Base-by-base conservation (phyloP, 2,888 invertebrate genomes). In the Epirrhoe alternata region DNA sequence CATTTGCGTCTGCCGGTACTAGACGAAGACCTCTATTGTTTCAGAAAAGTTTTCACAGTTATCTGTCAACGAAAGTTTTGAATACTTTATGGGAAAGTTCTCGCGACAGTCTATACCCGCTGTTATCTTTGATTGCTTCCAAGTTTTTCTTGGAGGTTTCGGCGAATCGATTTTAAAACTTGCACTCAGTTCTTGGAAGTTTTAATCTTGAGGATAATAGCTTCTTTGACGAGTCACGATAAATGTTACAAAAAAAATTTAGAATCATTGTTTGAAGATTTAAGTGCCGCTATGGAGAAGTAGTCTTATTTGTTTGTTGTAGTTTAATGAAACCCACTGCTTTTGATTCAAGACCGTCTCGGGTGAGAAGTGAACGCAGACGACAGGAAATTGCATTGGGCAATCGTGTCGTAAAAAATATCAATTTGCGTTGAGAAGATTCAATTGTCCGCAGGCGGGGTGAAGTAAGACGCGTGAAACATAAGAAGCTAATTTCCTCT, bases 401-500 rank as follows among this genome's bases (percentile, higher is more conserved):
- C 81, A 84, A 87, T 83, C 80, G 74, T 79, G 79, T 76, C 76
- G 80, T 82, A 86, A 87, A 88, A 88, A 87, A 87, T 85, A 86
- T 81, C 82, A 87, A 86, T 88, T 88, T 84, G 80, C 84, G 75
- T 82, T 76, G 76, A 74, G 73, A 80, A 83, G 83, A 87, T 86
- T 85, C 84, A 86, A 87, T 87, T 85, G 87, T 87, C 83, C 81
- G 78, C 76, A 71, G 79, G 75, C 76, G 61, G 64, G 68, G 51
- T 49, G 58, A 14, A 47, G 47, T 47, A 76, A 80, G 80, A 84
- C 81, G 83, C 83, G 83, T 86, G 83, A 84, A 85, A 87, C 84
- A 85, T 83, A 87, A 87, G 86, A 86, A 86, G 81, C 82, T 88
- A 87, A 89, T 90, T 89, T 89, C 89, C 89, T 89, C 73, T 77